Evolutionary conservation across 2,888 invertebrate species (phyloP), one percentile per base, ranked within the genome.

Genomic region (Drosophila merina): DNA sequence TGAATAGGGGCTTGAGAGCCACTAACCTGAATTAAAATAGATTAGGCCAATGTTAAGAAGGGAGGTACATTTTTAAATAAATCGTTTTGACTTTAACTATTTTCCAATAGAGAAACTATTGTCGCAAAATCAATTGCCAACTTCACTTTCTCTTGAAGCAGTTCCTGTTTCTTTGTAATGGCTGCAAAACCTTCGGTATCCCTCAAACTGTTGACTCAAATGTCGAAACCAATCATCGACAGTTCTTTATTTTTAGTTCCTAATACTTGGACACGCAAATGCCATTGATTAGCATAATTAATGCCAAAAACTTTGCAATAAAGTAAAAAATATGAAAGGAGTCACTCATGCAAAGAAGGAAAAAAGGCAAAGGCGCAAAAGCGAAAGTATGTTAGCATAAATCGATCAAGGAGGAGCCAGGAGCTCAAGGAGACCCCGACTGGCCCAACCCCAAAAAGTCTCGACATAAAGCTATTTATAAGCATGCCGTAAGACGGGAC

Each of bases 341-440:
- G 26, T 45, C 51, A 36, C 36, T 36, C 58, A 47, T 51, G 52
- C 25, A 62, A 14, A 20, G 1, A 2, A 20, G 20, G 2, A 2
- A 20, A 20, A 20, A 58, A 83, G 40, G 66, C 40, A 20, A 58
- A 83, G 44, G 66, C 40, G 63, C 75, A 78, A 86, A 84, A 84
- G 81, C 76, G 82, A 82, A 82, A 82, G 82, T 82, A 84, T 82
- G 82, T 82, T 82, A 86, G 58, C 76, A 82, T 84, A 86, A 82
- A 82, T 82, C 82, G 86, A 86, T 82, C 76, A 56, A 50, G 52
- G 47, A 42, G 71, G 47, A 49, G 52, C 50, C 42, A 9, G 14
- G 12, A 44, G 49, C 28, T 47, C 31, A 30, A 62, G 47, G 66
- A 51, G 30, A 54, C 36, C n/a, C 36, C 20, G 20, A 20, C 20